Evolutionary conservation across 64 coral and sea anemone genomes (phyloP), one percentile per base, ranked within the genome.

Genomic region (Platygyra sinensis): DNA sequence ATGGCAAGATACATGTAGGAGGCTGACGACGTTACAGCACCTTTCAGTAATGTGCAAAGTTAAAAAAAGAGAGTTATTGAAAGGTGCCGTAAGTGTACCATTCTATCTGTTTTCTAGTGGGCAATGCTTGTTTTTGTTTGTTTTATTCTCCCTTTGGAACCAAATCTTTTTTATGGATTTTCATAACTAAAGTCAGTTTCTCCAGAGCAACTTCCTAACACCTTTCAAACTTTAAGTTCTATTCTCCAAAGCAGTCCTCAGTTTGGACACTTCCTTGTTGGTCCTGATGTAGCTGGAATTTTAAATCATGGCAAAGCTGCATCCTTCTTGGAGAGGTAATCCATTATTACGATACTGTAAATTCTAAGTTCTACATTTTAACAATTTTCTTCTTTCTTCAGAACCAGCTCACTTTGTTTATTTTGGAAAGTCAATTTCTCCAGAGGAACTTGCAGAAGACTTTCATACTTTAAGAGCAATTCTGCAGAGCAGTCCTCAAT

Each of bases 191-290:
- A 82, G n/a, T 79, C 91, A n/a, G 82, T 96, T 62, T 77, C 91
- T 38, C 42, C 95, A 59, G 91, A 93, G 60, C 63, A 31, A 76
- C 89, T 96, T 15, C 88, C 86, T 59, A 24, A 90, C 62, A 83
- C 87, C 65, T 96, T 96, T 77, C 72, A 86, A 52, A 88, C 95
- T 60, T 60, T 96, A 16, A 73, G 95, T 42, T 64, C 39, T 72
- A 90, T 96, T 94, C 91, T 96, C n/a, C 29, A 94, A 82, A 94
- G 75, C 72, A 94, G 36, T 76, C 95, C 95, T 60, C 42, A 83
- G 55, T 96, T 94, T 88, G 95, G 91, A 20, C 73, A 75, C 42
- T 77, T 73, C 63, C 63, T 96, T 72, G 83, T 91, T 87, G 95
- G 95, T 5, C 95, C 95, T 76, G 95, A 96, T 67, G 31, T 90